Base-by-base conservation (phyloP, 2,113 vertebrate species). In the Haplotaxodon microlepis region DNA sequence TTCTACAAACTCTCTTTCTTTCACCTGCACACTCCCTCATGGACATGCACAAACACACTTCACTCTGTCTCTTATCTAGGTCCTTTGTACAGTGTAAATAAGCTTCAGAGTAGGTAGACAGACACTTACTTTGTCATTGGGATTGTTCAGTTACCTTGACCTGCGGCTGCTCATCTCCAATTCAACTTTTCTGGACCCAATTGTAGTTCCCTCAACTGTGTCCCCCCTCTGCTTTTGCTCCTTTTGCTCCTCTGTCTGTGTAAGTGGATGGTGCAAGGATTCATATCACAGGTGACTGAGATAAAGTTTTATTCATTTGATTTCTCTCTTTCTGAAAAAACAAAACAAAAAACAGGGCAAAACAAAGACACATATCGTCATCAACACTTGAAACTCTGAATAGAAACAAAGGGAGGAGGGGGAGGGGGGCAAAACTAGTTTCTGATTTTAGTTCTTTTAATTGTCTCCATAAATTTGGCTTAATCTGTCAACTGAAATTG, bases 401-500 rank as follows among this genome's bases (percentile, higher is more conserved):
- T n/a, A 12, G 9, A 61, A 38, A 57, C 40, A 14, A 47, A 29
- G 24, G 40, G 40, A 17, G 8, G 13, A 10, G 5, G 13, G 66
- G n/a, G 16, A 9, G 36, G 7, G 56, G n/a, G 21, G 40, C 3
- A 78, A 79, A 73, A 9, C 40, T 69, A 71, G 17, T 87, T 88
- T 92, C 69, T 85, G 45, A 59, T 81, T 92, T 92, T 90, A 88
- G 85, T 86, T 84, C 40, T 84, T 91, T 90, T 94, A 90, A 92
- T 93, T 94, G 87, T 89, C 91, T 89, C n/a, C 4, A 66, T 90
- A 92, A 95, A 95, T 96, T 92, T 88, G 88, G 69, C 93, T 93
- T 96, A 89, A 95, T 95, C 93, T 94, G 92, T 94, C 87, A 90
- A 82, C 82, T 83, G 88, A 90, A 94, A 96, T 94, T 81, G 51